Percentiles rank a stretch among this genome's conserved stretches.
Evolutionary conservation across 2,797 vertebrate genomes (phyloP).

Genomic region (Etheostoma nigrum): DNA sequence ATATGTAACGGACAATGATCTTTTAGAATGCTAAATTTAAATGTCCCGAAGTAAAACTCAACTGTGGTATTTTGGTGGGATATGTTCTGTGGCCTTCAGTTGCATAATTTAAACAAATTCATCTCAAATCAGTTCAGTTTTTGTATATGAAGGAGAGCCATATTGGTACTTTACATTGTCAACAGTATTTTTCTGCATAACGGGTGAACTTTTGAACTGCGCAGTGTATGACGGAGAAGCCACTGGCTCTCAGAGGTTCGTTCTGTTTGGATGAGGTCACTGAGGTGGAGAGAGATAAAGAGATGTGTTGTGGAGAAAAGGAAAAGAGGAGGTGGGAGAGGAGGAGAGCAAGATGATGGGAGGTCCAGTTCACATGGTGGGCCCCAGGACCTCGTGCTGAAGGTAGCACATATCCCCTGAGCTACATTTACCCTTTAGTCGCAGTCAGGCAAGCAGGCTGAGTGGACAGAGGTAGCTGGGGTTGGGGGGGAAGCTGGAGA

Average conservation of each 20-base stretch:
- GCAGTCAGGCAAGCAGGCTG: conserved; percentile 60
- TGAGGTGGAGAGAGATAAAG: conserved; percentile 51
- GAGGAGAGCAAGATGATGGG: conserved; percentile 53
- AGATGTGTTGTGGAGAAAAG: conserved; percentile 44
- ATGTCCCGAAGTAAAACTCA: conserved; percentile 8
- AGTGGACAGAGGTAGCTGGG: conserved; percentile 56
- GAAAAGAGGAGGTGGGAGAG: conserved; percentile 33
- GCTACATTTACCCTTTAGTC: conserved; percentile 83
- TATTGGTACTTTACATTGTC: conserved; percentile 41
- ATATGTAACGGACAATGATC: too few relatives aligned
- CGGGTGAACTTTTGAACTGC: conserved; percentile 48
- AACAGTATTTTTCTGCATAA: conserved; percentile 43
- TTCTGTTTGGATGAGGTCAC: conserved; percentile 58
- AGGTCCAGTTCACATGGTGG: conserved; percentile 67
- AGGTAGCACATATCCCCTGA: conserved; percentile 76
- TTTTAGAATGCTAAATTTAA: background rate
- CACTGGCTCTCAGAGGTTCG: conserved; percentile 33
- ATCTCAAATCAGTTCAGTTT: background rate
- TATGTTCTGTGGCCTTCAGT: background rate
- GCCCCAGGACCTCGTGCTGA: conserved; percentile 54
- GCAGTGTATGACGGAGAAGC: conserved; percentile 39
- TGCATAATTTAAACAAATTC: conserved; percentile 22
- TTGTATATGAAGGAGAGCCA: conserved; percentile 2
- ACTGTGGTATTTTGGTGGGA: conserved; percentile 1
- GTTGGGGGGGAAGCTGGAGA: conserved; percentile 42